Base-by-base conservation (phyloP, 2,113 vertebrate species). In the Rana temporaria region DNA sequence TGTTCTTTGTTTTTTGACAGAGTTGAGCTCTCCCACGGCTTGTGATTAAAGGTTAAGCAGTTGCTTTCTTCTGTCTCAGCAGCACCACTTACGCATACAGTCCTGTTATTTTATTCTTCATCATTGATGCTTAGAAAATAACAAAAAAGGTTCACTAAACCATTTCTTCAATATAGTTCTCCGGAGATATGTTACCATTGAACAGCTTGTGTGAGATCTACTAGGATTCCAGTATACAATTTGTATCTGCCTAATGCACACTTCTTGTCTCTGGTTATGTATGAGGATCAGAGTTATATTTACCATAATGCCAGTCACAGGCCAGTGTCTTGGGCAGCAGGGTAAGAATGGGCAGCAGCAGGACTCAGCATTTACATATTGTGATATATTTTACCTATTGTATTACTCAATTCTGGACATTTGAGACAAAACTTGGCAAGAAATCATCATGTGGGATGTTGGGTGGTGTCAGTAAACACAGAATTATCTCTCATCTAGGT, bases 21-120 rank as follows among this genome's bases (percentile, higher is more conserved):
- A 73, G 57, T 30, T 2, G 48, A 74, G 70, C 79, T 74, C 62
- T 74, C 70, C 70, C 48, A 82, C 60, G 48, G 48, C 70, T 82
- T 73, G 60, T 82, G 79, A 81, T 81, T 73, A 73, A 81, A 81
- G 79, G 79, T 82, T 82, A 82, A 82, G 79, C 42, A 20, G 60
- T 60, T 15, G 70, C 79, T 74, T 74, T 66, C 70, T 82, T 74
- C 79, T 66, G 79, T 66, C 79, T 74, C 79, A 74, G 79, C 69
- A 42, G 70, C 59, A 56, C 42, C 70, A 74, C 60, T 82, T 82
- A 74, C 26, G 4, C 52, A 81, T 34, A 65, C 70, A 82, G 74
- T 82, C 26, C 79, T 74, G 79, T 82, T 60, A 57, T 74, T 66
- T 73, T 74, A 53, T 82, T 74, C 69, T 63, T 74, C 52, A 66